Conservation (phyloP, 2,888 invertebrate genomes). For the Xiphydria camelus region DNA sequence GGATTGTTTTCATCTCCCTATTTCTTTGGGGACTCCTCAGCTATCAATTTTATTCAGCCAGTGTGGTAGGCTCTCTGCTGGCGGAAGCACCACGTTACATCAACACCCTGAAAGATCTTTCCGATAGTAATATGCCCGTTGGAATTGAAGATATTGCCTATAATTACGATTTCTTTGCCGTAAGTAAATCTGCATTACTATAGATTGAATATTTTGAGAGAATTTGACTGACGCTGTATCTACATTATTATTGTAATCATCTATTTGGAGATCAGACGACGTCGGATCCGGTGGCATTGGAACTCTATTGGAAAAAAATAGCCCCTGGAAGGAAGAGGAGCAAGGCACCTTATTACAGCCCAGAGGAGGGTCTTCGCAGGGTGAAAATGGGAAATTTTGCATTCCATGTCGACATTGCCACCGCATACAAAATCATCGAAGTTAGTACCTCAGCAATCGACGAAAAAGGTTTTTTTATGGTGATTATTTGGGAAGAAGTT, state of each 20-base stretch:
- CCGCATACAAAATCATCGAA: conserved; percentile 70
- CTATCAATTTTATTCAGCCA: conserved; percentile 73
- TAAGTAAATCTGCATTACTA: too few species aligned
- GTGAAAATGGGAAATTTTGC: conserved; percentile 71
- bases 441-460: conserved; percentile 23
- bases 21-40: conserved; percentile 65
- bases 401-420: conserved; percentile 70
- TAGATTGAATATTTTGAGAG: background rate
- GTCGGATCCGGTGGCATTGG: conserved; percentile 64
- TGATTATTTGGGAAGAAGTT: background rate
- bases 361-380: conserved; percentile 62
- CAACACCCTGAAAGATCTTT: conserved; percentile 63
- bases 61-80: conserved; percentile 68
- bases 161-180: conserved; percentile 67
- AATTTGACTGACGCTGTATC: background rate
- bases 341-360: conserved; percentile 49
- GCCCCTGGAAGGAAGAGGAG: conserved; percentile 30
- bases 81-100: conserved; percentile 67
- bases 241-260: background rate
- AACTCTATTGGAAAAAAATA: conserved; percentile 66
- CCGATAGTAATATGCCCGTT: conserved; percentile 63
- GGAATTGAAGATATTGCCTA: conserved; percentile 69
- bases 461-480: conserved; percentile 3
- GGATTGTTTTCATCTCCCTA: conserved; percentile 61
- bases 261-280: conserved; percentile 66